These are phyloP conservation scores for Microtus ochrogaster DNA, from an alignment of 2,113 vertebrate species.

Conservation along the genomic window DNA sequence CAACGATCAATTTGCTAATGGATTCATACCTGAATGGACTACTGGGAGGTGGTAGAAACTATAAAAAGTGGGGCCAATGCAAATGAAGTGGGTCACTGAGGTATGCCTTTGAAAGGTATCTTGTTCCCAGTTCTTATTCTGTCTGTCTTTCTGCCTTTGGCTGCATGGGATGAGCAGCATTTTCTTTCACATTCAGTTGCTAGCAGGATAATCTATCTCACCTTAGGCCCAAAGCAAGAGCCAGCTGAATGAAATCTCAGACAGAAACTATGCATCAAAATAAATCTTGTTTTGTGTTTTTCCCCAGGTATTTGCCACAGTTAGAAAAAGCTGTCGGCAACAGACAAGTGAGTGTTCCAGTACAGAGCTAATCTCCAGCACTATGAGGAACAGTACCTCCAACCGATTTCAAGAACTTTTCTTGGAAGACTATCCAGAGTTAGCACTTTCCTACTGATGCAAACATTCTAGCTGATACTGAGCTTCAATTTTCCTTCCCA, in stretches of 20 bases:
- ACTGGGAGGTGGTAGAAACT: not conserved
- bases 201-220: not conserved
- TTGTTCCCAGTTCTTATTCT: not conserved
- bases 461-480: conserved; percentile 28
- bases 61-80: not conserved
- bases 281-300: not conserved
- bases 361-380: not conserved
- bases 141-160: not conserved
- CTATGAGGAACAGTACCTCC: not conserved
- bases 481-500: conserved; percentile 30
- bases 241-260: not conserved
- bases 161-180: too few species aligned
- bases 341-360: not conserved
- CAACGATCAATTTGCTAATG: not conserved
- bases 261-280: not conserved
- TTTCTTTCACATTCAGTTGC: not conserved
- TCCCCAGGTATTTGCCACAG: not conserved
- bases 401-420: not conserved
- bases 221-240: not conserved
- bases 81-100: not conserved
- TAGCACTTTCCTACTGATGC: conserved; percentile 1
- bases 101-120: not conserved
- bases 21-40: not conserved
- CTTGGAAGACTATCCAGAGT: not conserved
- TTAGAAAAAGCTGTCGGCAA: not conserved